Evolutionary conservation across 2,113 vertebrate species (phyloP).

Genomic region (Crotalus helleri): DNA sequence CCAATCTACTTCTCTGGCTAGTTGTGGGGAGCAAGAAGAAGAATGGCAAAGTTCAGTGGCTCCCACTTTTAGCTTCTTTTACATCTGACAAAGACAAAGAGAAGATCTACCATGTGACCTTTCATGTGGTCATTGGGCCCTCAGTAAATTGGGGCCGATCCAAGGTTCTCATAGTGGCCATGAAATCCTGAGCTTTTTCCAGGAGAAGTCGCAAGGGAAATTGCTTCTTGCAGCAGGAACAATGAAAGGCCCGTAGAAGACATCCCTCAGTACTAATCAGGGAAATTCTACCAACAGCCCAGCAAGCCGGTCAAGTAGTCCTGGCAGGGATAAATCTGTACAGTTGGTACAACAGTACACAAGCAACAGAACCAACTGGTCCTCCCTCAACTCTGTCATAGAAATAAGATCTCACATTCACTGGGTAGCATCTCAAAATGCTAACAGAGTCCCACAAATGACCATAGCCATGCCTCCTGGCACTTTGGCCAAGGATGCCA

Average conservation of each 20-base stretch:
- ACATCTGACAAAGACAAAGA: neutral
- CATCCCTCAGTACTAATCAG: neutral
- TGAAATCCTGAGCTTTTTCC: neutral
- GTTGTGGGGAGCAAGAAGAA: neutral
- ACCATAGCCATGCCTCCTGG: neutral
- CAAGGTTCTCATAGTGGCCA: neutral
- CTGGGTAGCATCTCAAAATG: neutral
- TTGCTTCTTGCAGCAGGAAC: neutral
- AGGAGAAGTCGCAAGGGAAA: neutral
- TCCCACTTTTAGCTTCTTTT: neutral
- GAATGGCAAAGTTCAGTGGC: neutral
- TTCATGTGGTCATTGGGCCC: neutral
- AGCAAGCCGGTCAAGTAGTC: neutral
- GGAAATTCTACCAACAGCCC: neutral
- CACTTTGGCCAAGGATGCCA: neutral
- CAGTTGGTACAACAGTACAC: neutral
- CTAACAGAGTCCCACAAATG: neutral
- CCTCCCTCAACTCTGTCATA: neutral
- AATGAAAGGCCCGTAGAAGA: neutral
- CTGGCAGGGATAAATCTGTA: neutral
- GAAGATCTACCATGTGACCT: neutral
- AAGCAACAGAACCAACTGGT: neutral
- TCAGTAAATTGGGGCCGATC: neutral
- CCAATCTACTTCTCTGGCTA: neutral
- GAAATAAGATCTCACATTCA: neutral